phyloP scores from a whole-genome alignment of 2,888 invertebrate species.

The Metellina segmentata region DNA sequence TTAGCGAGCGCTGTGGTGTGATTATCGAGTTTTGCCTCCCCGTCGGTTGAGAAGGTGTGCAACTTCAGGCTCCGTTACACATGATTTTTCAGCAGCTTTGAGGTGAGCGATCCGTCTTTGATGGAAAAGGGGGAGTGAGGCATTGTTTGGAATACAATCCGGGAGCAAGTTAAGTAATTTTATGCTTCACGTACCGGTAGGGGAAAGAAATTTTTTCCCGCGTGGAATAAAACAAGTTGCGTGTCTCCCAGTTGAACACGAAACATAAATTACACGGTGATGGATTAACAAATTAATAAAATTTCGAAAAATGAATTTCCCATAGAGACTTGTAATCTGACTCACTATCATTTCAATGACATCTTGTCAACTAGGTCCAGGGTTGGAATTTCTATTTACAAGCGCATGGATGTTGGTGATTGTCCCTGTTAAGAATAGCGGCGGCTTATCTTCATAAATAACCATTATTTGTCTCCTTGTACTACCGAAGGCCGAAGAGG shows the following conservation, averaged over 20 bases:
- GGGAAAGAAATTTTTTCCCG: not conserved
- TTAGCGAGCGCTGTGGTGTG: constrained; percentile 12
- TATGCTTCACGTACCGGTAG: constrained; percentile 17
- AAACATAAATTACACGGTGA: not conserved
- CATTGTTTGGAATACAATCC: constrained; percentile 19
- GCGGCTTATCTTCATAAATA: too few species aligned
- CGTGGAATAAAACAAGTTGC: not conserved
- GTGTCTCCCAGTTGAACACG: not conserved
- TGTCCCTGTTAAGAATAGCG: too few species aligned
- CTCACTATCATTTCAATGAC: too few species aligned
- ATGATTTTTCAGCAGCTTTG: constrained; percentile 30
- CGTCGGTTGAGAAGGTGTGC: constrained; percentile 34
- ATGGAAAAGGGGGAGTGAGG: not conserved
- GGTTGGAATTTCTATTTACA: too few species aligned
- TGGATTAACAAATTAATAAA: not conserved
- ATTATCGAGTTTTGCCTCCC: constrained; percentile 44
- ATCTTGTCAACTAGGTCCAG: too few species aligned
- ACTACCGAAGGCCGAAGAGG: too few species aligned
- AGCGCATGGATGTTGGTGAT: too few species aligned
- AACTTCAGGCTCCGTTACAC: constrained; percentile 44
- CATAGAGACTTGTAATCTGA: too few species aligned
- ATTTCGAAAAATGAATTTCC: too few species aligned
- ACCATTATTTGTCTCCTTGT: too few species aligned
- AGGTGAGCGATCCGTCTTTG: not conserved
- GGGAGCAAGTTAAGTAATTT: constrained; percentile 21